Evolutionary conservation across 2,888 invertebrate species (phyloP), one percentile per base, ranked within the genome.

Genomic region (Drosophila eohydei): DNA sequence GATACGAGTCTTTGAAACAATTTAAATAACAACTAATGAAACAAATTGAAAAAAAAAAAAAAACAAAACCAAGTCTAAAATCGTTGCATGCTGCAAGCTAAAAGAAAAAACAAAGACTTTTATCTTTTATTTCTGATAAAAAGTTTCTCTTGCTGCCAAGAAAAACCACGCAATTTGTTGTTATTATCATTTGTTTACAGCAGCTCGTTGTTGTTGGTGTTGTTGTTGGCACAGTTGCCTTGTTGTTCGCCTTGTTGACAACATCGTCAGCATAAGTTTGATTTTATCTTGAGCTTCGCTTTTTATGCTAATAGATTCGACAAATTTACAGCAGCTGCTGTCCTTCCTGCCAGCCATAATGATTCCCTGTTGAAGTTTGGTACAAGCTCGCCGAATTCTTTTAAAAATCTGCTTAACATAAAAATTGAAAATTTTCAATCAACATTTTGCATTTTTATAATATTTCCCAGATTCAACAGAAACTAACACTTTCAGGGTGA

Each of bases 271-370:
- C 71, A 74, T 74, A 86, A 85, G 83, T 88, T 85, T 70, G 71
- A 78, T 83, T 83, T 80, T 83, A 88, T 85, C 81, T 54, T 40
- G 14, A 78, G 78, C 77, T 74, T 58, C 30, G 16, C 48, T 58
- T 30, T 58, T 83, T 88, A 85, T 88, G 84, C 83, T 86, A 86
- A 85, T 88, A 85, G 71, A 85, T 83, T 81, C 66, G 57, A 65
- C 68, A 60, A 75, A 67, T 68, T 74, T 68, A 61, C 67, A 83
- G 58, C 83, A 76, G 80, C 69, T 82, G 80, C 70, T 75, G 26
- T 69, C 67, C 44, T 30, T n/a, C 26, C 30, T 44, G 26, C n/a
- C 16, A 30, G 11, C 8, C 36, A 30, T 46, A 55, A 46, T 48
- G 52, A 51, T 64, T 68, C 48, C n/a, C 21, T 26, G 7, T 21